phyloP scores from a whole-genome alignment of 2,113 vertebrate genomes.

The Hemichromis elongatus region DNA sequence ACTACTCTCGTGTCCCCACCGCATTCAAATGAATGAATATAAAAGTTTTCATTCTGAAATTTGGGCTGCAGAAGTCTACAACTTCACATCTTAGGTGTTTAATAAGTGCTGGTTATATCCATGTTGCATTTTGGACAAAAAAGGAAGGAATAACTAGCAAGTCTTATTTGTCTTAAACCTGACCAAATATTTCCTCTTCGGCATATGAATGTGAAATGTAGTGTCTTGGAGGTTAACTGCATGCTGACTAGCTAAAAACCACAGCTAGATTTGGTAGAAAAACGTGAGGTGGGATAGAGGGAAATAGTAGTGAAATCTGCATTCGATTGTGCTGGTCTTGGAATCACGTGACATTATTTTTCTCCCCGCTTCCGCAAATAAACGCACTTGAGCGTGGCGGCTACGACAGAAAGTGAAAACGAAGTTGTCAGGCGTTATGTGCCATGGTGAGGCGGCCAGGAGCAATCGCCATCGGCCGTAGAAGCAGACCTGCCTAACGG shows the following conservation, averaged over 20 bases:
- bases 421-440: not conserved
- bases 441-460: not conserved
- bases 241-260: not conserved
- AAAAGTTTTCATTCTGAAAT: not conserved
- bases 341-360: slow-evolving; percentile 19
- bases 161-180: not conserved
- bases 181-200: not conserved
- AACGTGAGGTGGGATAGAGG: not conserved
- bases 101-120: not conserved
- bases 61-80: not conserved
- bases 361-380: slow-evolving; percentile 41
- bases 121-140: not conserved
- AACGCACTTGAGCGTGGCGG: not conserved
- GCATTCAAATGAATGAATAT: not conserved
- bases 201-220: not conserved
- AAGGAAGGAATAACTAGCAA: not conserved
- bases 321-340: slow-evolving; percentile 20
- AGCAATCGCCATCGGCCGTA: not conserved
- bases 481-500: not conserved
- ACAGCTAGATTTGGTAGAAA: not conserved
- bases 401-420: not conserved
- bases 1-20: not conserved
- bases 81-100: not conserved
- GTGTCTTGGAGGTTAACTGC: not conserved
- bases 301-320: not conserved